A percentile compares a stretch with the other conserved stretches of the same genome.
Evolutionary conservation across 2,113 vertebrate genomes (phyloP).

Genomic region (Cervus canadensis): DNA sequence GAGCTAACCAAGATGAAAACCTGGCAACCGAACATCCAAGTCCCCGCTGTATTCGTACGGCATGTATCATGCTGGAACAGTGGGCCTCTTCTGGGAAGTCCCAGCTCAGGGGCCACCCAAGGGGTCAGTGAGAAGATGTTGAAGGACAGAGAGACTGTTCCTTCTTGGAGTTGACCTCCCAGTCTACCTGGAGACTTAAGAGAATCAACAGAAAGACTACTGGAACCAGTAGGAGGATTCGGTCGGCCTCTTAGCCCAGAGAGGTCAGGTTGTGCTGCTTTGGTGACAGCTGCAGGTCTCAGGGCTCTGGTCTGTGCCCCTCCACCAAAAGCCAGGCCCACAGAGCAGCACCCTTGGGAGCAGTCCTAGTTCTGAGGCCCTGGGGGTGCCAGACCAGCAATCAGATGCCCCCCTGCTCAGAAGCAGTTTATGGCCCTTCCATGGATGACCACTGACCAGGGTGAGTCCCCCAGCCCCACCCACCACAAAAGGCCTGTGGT

Average conservation of each 20-base stretch:
- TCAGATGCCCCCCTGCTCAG: background rate
- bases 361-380: background rate
- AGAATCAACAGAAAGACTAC: background rate
- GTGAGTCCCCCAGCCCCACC: too few species aligned
- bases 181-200: background rate
- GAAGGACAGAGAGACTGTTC: background rate
- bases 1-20: background rate
- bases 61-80: background rate
- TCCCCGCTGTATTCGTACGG: fast-evolving
- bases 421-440: background rate
- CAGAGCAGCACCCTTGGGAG: background rate
- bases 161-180: background rate
- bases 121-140: background rate
- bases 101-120: too few species aligned
- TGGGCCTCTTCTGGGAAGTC: background rate
- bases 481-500: background rate
- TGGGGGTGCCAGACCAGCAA: background rate
- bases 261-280: background rate
- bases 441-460: background rate
- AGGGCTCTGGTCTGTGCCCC: background rate
- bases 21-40: too few species aligned
- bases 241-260: too few species aligned
- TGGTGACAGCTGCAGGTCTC: background rate
- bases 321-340: background rate
- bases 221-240: background rate